Evolutionary conservation across 2,113 vertebrate species (phyloP).

Genomic region (Rhizomys pruinosus): DNA sequence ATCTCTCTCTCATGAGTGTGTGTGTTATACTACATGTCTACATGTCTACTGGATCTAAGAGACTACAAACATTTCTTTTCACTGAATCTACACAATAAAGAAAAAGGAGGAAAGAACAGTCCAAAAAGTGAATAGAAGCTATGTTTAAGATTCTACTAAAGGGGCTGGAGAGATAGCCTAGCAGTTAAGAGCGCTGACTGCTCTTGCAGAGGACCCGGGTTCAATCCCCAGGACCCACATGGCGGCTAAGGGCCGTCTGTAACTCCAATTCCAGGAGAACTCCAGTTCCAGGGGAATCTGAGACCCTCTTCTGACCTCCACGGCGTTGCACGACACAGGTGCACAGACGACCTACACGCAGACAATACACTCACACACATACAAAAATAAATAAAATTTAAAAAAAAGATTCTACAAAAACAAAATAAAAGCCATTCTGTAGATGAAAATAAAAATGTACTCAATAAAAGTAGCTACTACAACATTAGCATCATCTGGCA

Average conservation of each 20-base stretch:
- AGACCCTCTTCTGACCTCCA: no score
- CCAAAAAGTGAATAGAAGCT: not conserved
- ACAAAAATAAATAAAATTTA: not conserved
- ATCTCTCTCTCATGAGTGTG: not conserved
- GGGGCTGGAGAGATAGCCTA: no score
- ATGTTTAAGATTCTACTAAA: not conserved
- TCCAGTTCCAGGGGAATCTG: no score
- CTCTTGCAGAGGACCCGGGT: no score
- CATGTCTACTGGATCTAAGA: not conserved
- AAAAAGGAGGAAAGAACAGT: not conserved
- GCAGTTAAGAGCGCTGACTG: no score
- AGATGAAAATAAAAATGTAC: constrained; percentile 50
- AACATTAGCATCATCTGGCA: not conserved
- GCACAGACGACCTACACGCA: no score
- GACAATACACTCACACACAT: no score
- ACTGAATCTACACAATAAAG: constrained; percentile 9
- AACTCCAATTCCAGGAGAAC: no score
- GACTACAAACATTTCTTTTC: constrained; percentile 14
- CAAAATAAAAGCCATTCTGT: not conserved
- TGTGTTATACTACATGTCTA: no score
- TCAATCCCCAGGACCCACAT: no score
- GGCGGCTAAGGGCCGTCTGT: no score
- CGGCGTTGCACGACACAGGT: no score
- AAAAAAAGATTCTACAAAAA: not conserved
- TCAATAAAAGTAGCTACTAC: not conserved